phyloP scores from a whole-genome alignment of 2,888 invertebrate genomes.

The Zaprionus bogoriensis region DNA sequence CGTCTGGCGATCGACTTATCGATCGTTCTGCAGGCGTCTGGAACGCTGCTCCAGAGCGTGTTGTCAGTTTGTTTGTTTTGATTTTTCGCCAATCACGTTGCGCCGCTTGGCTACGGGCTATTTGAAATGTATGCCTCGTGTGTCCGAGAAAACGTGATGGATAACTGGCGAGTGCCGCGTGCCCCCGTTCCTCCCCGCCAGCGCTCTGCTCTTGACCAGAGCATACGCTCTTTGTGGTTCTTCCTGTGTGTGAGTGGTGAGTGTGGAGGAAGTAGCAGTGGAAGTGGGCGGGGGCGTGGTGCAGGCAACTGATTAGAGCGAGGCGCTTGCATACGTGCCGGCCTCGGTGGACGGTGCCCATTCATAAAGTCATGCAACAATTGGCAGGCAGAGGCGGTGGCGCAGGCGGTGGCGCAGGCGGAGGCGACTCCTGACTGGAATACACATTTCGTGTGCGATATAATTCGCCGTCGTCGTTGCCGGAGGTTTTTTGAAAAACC shows the following conservation, averaged over 20 bases:
- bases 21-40: conserved; percentile 34
- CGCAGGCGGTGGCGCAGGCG: not conserved
- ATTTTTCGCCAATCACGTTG: conserved; percentile 50
- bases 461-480: not conserved
- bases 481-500: conserved; percentile 63
- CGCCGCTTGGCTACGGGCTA: conserved; percentile 43
- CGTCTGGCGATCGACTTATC: conserved; percentile 14
- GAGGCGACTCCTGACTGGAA: conserved; percentile 70
- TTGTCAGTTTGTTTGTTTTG: conserved; percentile 39
- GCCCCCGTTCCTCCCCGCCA: not conserved
- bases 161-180: conserved; percentile 63
- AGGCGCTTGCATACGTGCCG: conserved; percentile 68
- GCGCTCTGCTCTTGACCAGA: conserved; percentile 25
- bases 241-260: conserved; percentile 66
- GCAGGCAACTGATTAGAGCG: conserved; percentile 63
- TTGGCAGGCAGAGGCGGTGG: conserved; percentile 41
- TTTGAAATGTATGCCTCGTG: conserved; percentile 81
- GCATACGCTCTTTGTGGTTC: conserved; percentile 42
- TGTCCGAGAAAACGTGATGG: conserved; percentile 82
- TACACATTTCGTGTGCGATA: conserved; percentile 50
- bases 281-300: not conserved
- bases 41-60: too few species aligned
- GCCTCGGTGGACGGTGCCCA: conserved; percentile 26
- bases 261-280: not conserved
- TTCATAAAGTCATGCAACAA: conserved; percentile 67